Evolutionary conservation across 1,140 invertebrate species (phyloP).

Genomic region (Papilio glaucus): DNA sequence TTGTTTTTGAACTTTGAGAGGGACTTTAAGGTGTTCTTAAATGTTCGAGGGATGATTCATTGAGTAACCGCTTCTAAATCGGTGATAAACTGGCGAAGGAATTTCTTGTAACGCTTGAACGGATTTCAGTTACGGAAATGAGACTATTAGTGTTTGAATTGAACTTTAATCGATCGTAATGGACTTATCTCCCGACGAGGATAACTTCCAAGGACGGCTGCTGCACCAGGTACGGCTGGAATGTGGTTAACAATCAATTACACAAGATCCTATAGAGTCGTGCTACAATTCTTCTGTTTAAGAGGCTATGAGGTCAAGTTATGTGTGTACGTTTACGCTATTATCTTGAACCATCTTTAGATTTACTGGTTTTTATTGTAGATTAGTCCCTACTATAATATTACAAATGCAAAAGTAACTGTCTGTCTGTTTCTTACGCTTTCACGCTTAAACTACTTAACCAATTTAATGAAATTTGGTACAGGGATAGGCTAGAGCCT

Average conservation of each 20-base stretch:
- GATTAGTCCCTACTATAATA: too few species aligned
- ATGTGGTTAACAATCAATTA: background rate
- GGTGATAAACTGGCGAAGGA: slow-evolving; percentile 22
- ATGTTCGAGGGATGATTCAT: background rate
- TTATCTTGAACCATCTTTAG: background rate
- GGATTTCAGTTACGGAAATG: slow-evolving; percentile 60
- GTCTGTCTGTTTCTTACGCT: too few species aligned
- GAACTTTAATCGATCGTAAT: slow-evolving; percentile 60
- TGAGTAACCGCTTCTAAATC: slow-evolving; percentile 9
- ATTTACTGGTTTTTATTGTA: too few species aligned
- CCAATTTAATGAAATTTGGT: too few species aligned
- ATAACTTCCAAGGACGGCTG: slow-evolving; percentile 91
- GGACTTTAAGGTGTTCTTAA: slow-evolving; percentile 9
- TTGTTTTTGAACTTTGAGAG: slow-evolving; percentile 3
- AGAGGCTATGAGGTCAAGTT: background rate
- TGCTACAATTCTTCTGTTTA: background rate
- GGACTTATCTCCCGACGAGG: slow-evolving; percentile 89
- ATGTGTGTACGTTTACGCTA: background rate
- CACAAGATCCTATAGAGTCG: background rate
- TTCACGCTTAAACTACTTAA: too few species aligned
- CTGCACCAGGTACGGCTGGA: slow-evolving; percentile 87
- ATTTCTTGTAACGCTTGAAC: slow-evolving; percentile 62
- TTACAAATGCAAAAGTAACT: too few species aligned
- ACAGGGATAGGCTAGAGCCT: too few species aligned
- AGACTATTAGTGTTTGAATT: slow-evolving; percentile 49